Conservation (phyloP, 2,888 invertebrate genomes). For the Amiota communis region DNA sequence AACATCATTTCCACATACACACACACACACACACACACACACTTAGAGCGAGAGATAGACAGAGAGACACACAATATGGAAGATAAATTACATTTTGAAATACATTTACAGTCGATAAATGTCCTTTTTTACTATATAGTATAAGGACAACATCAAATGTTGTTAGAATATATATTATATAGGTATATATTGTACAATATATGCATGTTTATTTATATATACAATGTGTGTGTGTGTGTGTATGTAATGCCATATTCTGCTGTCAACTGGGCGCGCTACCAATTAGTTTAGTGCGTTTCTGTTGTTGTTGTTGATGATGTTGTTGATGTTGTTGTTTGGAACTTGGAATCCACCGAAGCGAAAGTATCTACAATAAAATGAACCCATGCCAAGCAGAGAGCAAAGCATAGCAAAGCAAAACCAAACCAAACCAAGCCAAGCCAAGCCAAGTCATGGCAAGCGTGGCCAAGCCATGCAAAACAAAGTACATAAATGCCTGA, state of each 20-base stretch:
- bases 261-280: background rate
- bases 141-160: too few species aligned
- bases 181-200: background rate
- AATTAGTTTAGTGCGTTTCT: background rate
- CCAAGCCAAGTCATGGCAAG: background rate
- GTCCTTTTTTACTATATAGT: too few species aligned
- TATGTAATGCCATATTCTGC: background rate
- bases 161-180: too few species aligned
- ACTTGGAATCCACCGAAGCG: too few species aligned
- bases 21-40: conserved; percentile 13
- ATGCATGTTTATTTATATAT: background rate
- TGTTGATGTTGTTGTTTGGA: too few species aligned
- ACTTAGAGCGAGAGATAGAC: background rate
- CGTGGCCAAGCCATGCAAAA: background rate
- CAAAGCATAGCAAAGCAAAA: too few species aligned
- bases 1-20: background rate
- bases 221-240: background rate
- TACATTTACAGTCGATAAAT: conserved; percentile 27
- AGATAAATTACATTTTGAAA: conserved; percentile 33
- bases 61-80: background rate
- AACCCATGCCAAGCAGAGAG: too few species aligned
- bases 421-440: too few species aligned
- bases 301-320: too few species aligned
- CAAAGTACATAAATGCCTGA: conserved; percentile 3
- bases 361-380: too few species aligned